Percentiles rank a stretch among this genome's conserved stretches.
Evolutionary conservation across 1,140 invertebrate genomes (phyloP).

Genomic region (Pachyrhynchus sulphureomaculatus): DNA sequence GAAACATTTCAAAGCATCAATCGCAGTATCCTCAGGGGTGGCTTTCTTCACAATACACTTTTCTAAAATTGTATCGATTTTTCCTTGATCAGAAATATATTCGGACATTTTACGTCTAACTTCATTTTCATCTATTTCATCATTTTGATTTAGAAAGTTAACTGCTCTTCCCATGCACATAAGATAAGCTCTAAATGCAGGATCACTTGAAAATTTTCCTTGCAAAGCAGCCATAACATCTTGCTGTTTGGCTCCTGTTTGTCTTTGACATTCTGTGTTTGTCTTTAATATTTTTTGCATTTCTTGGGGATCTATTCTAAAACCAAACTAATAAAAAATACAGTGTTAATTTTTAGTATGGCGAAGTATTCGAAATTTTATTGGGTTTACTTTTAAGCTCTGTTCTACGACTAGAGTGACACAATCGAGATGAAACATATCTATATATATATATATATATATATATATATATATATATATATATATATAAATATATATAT

Average conservation of each 20-base stretch:
- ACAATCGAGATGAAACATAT: no score
- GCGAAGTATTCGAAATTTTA: no score
- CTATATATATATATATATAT: no score
- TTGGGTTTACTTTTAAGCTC: no score
- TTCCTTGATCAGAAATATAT: not conserved
- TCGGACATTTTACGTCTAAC: not conserved
- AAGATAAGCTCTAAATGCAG: not conserved
- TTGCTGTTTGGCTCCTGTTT: conserved; percentile 1
- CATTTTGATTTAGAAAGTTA: conserved; percentile 9
- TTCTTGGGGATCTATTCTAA: conserved; percentile 7
- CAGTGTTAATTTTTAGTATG: no score
- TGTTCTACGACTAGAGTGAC: no score
- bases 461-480: no score
- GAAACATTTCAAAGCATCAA: conserved; percentile 14
- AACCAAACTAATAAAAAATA: no score
- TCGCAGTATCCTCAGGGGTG: conserved; percentile 10
- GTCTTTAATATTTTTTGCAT: not conserved
- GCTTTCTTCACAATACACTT: conserved; percentile 9
- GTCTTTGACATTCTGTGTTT: conserved; percentile 9
- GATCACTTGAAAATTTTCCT: not conserved
- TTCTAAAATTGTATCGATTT: conserved; percentile 10
- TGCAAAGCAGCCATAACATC: conserved; percentile 2
- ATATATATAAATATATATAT: no score
- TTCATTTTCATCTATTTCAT: conserved; percentile 2
- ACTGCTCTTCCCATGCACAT: conserved; percentile 19